These are phyloP conservation scores for Palythoa grandis DNA, from an alignment of 92 coral and sea anemone genomes.

Conservation along the genomic window DNA sequence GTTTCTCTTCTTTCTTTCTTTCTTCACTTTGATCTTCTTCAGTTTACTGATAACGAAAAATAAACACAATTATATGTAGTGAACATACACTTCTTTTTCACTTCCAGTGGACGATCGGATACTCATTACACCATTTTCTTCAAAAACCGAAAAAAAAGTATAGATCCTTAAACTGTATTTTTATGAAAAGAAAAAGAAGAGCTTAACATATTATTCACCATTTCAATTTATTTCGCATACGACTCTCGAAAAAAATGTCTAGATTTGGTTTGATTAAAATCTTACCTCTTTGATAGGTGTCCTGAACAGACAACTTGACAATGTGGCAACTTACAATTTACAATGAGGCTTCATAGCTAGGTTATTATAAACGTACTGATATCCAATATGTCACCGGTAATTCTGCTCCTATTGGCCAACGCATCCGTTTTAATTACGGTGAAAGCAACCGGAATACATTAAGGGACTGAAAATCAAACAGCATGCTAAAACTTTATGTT, in stretches of 20 bases:
- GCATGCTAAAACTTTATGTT: background rate
- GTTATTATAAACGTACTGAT: background rate
- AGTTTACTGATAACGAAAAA: background rate
- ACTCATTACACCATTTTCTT: background rate
- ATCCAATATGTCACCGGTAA: slow-evolving; percentile 4
- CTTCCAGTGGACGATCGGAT: background rate
- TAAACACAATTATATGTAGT: slow-evolving; percentile 19
- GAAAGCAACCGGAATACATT: slow-evolving; percentile 19
- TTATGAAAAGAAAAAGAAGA: background rate
- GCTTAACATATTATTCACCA: background rate
- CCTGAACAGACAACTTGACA: slow-evolving; percentile 14
- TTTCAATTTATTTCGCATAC: background rate
- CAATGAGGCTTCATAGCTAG: background rate
- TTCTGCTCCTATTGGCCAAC: background rate
- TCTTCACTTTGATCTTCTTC: background rate
- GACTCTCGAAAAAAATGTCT: background rate
- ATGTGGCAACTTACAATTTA: background rate
- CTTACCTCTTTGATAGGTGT: slow-evolving; percentile 6
- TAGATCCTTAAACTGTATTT: background rate
- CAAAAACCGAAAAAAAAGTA: background rate
- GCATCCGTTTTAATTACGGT: slow-evolving; percentile 18
- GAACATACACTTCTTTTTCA: background rate
- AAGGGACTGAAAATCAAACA: slow-evolving; percentile 14
- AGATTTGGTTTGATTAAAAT: background rate
- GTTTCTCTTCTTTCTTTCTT: background rate